These are phyloP conservation scores for Delphinapterus leucas DNA, from an alignment of 2,113 vertebrate genomes.

Conservation along the genomic window DNA sequence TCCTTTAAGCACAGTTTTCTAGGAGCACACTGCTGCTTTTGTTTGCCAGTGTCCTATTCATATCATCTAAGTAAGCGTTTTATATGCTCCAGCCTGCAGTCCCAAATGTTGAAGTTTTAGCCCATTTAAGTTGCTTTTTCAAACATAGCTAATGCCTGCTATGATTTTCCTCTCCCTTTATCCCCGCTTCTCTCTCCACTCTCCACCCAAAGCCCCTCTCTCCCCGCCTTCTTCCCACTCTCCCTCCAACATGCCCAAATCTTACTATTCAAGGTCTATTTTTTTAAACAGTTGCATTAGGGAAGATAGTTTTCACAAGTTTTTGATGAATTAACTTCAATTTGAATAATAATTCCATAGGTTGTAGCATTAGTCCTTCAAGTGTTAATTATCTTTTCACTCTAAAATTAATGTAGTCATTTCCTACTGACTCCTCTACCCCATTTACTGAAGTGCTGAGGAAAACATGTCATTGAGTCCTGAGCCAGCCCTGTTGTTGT, in stretches of 20 bases:
- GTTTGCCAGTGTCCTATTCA: slow-evolving; percentile 87
- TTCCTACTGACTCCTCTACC: slow-evolving; percentile 84
- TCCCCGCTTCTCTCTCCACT: neutral
- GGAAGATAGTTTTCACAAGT: slow-evolving; percentile 70
- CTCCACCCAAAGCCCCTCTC: neutral
- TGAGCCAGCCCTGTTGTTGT: slow-evolving; percentile 85
- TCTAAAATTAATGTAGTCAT: slow-evolving; percentile 86
- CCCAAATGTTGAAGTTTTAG: slow-evolving; percentile 79
- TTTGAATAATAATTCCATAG: slow-evolving; percentile 85
- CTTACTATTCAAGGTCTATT: slow-evolving; percentile 65
- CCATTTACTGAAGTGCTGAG: slow-evolving; percentile 83
- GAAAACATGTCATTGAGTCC: slow-evolving; percentile 88
- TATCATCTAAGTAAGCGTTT: slow-evolving; percentile 85
- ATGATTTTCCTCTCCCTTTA: slow-evolving; percentile 24
- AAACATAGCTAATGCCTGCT: slow-evolving; percentile 72
- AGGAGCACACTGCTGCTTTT: slow-evolving; percentile 90
- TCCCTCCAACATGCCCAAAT: neutral
- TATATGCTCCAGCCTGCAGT: slow-evolving; percentile 80
- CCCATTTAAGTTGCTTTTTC: slow-evolving; percentile 72
- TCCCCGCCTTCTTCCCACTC: neutral
- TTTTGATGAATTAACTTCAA: slow-evolving; percentile 83
- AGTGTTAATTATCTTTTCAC: slow-evolving; percentile 87
- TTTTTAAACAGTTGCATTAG: slow-evolving; percentile 69
- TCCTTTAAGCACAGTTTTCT: slow-evolving; percentile 88
- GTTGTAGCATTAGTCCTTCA: slow-evolving; percentile 81